Evolutionary conservation across 2,888 invertebrate species (phyloP).

Genomic region (Zelleria hepariella): DNA sequence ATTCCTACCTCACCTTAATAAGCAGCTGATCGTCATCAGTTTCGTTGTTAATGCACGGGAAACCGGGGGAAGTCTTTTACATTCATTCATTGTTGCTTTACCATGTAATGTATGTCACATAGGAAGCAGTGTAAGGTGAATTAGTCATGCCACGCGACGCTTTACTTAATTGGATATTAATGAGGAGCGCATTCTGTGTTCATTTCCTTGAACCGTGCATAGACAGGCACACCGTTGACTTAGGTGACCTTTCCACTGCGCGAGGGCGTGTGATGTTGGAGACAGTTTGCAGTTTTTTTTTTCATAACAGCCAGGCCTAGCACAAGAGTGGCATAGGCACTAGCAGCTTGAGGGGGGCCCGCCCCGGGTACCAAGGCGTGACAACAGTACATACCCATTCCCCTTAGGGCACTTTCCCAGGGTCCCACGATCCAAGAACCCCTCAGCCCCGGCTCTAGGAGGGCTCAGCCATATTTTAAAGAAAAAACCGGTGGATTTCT

Average conservation of each 20-base stretch:
- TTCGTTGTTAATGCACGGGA: not conserved
- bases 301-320: too few relatives aligned
- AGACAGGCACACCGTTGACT: not conserved
- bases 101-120: not conserved
- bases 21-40: not conserved
- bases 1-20: not conserved
- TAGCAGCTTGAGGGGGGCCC: too few relatives aligned
- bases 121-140: conserved; percentile 4
- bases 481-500: too few relatives aligned
- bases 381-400: too few relatives aligned
- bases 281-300: too few relatives aligned
- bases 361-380: too few relatives aligned
- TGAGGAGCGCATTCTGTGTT: not conserved
- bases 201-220: not conserved
- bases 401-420: too few relatives aligned
- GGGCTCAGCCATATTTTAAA: too few relatives aligned
- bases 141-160: conserved; percentile 10
- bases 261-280: too few relatives aligned
- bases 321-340: too few relatives aligned
- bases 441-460: too few relatives aligned
- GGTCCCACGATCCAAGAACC: too few relatives aligned
- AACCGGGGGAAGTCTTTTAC: not conserved
- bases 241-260: not conserved
- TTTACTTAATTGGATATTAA: conserved; percentile 26
- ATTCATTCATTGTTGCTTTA: not conserved